These are phyloP conservation scores for Pelodiscus sinensis DNA, from an alignment of 2,113 vertebrate species.

Conservation along the genomic window DNA sequence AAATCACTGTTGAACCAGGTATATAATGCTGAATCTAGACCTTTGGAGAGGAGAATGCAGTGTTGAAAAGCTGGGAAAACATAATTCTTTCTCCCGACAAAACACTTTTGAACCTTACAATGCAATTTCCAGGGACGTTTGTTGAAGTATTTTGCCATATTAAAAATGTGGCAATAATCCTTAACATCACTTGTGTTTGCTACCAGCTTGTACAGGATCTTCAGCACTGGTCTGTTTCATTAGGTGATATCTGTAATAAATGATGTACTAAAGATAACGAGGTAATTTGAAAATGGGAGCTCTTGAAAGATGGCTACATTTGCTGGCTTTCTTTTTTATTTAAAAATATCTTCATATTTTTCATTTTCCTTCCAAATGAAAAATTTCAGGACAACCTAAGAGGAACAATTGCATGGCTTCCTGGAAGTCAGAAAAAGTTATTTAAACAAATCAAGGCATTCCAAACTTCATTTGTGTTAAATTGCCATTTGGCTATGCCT, in stretches of 20 bases:
- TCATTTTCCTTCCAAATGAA: constrained; percentile 3
- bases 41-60: background rate
- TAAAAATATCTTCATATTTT: background rate
- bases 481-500: background rate
- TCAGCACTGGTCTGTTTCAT: background rate
- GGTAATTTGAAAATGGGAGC: background rate
- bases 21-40: background rate
- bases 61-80: background rate
- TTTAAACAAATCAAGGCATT: background rate
- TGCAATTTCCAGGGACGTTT: background rate
- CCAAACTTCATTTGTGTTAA: background rate
- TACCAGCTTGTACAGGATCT: background rate
- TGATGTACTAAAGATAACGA: background rate
- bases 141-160: background rate
- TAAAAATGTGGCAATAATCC: background rate
- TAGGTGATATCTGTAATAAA: background rate
- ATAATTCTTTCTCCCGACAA: background rate
- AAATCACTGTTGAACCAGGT: background rate
- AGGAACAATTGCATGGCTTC: background rate
- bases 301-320: background rate
- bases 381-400: background rate
- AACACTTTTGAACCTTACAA: background rate
- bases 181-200: background rate
- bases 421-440: background rate
- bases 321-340: background rate